Percentiles rank a stretch among this genome's conserved stretches.
Evolutionary conservation across 2,113 vertebrate genomes (phyloP).

Genomic region (Oceanodroma tethys): DNA sequence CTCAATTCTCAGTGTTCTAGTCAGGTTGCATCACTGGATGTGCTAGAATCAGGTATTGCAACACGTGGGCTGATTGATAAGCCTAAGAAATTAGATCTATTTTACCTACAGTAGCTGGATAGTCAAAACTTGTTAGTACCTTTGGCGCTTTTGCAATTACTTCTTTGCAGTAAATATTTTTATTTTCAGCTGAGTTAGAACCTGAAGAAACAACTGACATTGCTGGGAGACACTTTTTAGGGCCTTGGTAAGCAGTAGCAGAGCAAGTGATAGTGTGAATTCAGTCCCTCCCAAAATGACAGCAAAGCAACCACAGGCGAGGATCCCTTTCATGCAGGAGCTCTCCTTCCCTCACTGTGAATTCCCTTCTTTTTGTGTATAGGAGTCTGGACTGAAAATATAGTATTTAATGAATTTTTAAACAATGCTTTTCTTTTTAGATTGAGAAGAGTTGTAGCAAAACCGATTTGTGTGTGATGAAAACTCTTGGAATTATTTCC

Average conservation of each 20-base stretch:
- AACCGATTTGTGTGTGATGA: neutral
- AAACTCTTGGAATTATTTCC: neutral
- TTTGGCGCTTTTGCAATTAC: neutral
- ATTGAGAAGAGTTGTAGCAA: neutral
- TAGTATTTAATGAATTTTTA: neutral
- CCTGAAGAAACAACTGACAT: neutral
- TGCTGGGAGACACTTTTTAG: neutral
- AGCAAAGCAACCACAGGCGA: neutral
- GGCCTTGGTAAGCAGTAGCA: neutral
- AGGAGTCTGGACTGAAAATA: neutral
- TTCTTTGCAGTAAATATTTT: neutral
- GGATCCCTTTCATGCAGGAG: neutral
- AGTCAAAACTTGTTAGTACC: neutral
- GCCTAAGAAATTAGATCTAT: neutral
- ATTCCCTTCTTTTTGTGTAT: neutral
- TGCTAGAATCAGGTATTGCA: neutral
- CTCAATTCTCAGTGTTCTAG: neutral
- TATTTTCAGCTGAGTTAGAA: neutral
- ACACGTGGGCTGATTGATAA: neutral
- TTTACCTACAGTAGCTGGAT: neutral
- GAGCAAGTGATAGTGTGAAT: neutral
- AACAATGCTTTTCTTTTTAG: neutral
- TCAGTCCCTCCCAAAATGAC: neutral
- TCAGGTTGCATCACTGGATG: neutral
- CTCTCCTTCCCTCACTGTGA: neutral